These are phyloP conservation scores for Pituophis catenifer DNA, from an alignment of 2,113 vertebrate genomes.

Conservation along the genomic window DNA sequence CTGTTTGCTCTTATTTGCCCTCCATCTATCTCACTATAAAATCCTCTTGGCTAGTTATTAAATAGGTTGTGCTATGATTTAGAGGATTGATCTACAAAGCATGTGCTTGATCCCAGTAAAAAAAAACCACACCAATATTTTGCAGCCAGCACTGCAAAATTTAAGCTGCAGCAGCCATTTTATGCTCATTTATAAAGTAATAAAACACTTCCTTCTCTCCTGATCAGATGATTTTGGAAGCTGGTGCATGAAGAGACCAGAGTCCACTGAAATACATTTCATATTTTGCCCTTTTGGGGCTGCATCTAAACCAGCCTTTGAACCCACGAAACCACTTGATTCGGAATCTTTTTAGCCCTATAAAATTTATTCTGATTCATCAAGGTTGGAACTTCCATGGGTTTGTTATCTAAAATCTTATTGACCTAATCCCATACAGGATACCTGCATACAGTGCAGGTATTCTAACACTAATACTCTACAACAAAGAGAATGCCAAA, in stretches of 20 bases:
- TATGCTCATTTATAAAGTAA: conserved; percentile 38
- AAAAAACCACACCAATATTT: background rate
- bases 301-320: background rate
- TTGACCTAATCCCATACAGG: background rate
- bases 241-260: conserved; percentile 3
- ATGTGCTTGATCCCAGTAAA: background rate
- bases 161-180: conserved; percentile 13
- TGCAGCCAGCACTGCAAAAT: background rate
- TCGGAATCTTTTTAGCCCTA: background rate
- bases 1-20: background rate
- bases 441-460: background rate
- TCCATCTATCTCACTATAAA: background rate
- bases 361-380: background rate
- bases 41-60: background rate
- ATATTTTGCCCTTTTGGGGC: background rate
- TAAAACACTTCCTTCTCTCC: conserved; percentile 31
- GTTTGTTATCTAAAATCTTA: background rate
- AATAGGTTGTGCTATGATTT: conserved; percentile 7
- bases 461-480: background rate
- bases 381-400: background rate
- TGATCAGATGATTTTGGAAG: conserved; percentile 38
- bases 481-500: background rate
- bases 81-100: conserved; percentile 7
- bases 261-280: background rate
- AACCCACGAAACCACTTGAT: background rate